Conservation (phyloP, 1,140 invertebrate genomes). For the Sitobion miscanthi region DNA sequence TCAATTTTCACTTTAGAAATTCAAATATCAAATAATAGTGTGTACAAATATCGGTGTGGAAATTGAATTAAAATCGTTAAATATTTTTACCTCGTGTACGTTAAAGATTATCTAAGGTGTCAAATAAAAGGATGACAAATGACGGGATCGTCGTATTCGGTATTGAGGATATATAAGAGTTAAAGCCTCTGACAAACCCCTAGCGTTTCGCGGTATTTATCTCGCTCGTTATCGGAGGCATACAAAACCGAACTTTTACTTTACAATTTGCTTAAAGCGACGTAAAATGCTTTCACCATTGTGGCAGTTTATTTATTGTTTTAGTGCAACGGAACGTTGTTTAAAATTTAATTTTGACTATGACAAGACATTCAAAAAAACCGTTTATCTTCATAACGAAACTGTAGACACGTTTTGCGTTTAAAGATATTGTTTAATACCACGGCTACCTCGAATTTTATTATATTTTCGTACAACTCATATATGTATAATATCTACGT, state of each 20-base stretch:
- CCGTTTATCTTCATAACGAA: not conserved
- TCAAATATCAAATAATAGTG: not conserved
- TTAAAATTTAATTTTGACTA: conserved; percentile 14
- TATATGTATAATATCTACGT: too few species aligned
- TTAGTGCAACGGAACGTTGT: too few species aligned
- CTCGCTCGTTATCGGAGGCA: not conserved
- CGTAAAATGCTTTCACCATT: not conserved
- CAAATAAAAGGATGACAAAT: conserved; percentile 4
- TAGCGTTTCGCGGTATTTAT: not conserved
- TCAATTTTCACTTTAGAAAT: not conserved
- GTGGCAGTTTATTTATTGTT: conserved; percentile 20
- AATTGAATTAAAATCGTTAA: not conserved
- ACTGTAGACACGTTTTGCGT: not conserved
- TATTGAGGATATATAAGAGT: not conserved
- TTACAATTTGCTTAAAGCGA: not conserved
- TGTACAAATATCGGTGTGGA: not conserved
- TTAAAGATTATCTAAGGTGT: conserved; percentile 20
- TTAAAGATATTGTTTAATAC: not conserved
- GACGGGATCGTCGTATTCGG: not conserved
- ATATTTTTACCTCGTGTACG: not conserved
- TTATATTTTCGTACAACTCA: not conserved
- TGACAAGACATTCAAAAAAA: not conserved
- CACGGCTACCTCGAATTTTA: not conserved
- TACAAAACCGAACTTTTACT: conserved; percentile 15
- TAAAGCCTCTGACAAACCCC: not conserved